phyloP scores from a whole-genome alignment of 1,140 invertebrate species.

The Polypedilum pembai region DNA sequence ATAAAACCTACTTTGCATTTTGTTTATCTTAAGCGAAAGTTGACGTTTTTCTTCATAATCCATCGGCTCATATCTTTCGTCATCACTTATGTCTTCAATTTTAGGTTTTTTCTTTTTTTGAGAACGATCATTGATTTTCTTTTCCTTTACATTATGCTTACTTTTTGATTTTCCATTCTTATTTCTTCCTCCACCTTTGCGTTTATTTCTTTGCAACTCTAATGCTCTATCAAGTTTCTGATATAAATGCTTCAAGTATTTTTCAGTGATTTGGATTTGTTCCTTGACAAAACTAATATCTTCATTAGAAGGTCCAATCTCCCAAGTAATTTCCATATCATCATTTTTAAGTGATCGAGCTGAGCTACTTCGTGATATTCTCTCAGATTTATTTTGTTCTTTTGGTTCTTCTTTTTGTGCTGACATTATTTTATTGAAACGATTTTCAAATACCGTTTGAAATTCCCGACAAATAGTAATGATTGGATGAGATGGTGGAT shows the following conservation, averaged over 20 bases:
- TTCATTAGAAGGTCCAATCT: not conserved
- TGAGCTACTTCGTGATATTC: not conserved
- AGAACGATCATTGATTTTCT: not conserved
- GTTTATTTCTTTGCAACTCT: not conserved
- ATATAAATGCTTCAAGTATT: not conserved
- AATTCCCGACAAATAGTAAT: not conserved
- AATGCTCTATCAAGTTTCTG: not conserved
- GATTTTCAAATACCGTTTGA: not conserved
- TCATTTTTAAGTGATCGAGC: not conserved
- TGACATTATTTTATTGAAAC: not conserved
- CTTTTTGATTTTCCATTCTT: not conserved
- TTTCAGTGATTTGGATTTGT: not conserved
- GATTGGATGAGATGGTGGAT: not conserved
- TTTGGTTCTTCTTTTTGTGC: not conserved
- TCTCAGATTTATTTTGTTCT: not conserved
- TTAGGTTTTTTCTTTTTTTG: not conserved
- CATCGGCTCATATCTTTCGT: not conserved
- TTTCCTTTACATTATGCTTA: not conserved
- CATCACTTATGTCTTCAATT: not conserved
- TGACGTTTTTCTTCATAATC: not conserved
- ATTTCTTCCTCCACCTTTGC: not conserved
- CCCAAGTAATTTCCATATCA: no score
- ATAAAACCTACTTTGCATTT: not conserved
- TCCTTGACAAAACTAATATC: not conserved
- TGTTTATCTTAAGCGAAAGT: not conserved